These are phyloP conservation scores for Neogobius melanostomus DNA, from an alignment of 2,113 vertebrate species.

Conservation along the genomic window DNA sequence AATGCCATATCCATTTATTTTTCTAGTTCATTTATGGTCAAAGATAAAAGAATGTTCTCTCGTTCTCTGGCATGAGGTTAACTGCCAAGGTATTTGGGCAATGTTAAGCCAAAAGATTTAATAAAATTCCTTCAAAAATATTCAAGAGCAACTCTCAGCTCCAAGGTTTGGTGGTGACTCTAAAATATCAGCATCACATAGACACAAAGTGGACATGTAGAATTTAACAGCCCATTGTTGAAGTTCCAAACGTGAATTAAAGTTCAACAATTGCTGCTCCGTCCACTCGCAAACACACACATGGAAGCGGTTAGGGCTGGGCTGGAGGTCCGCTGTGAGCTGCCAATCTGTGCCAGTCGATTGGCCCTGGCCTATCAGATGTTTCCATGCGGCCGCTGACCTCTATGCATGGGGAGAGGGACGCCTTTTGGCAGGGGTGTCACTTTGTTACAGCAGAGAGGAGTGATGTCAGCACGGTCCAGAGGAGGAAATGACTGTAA, in stretches of 20 bases:
- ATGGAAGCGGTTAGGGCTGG: constrained; percentile 68
- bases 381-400: constrained; percentile 68
- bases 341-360: constrained; percentile 71
- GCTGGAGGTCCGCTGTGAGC: constrained; percentile 61
- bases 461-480: constrained; percentile 37
- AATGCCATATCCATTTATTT: background rate
- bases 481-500: constrained; percentile 6
- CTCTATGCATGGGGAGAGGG: constrained; percentile 41
- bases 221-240: constrained; percentile 34
- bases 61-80: constrained; percentile 20
- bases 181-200: constrained; percentile 1
- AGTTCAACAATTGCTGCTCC: constrained; percentile 50
- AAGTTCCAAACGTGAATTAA: constrained; percentile 40
- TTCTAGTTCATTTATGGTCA: background rate
- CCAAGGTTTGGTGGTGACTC: constrained; percentile 15
- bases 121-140: constrained; percentile 36
- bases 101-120: constrained; percentile 17
- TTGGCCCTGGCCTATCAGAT: constrained; percentile 62
- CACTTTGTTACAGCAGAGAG: constrained; percentile 21
- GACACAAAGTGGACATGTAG: constrained; percentile 14
- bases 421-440: constrained; percentile 11
- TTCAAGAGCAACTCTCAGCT: constrained; percentile 21
- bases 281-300: constrained; percentile 37
- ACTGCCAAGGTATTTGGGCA: constrained; percentile 44
- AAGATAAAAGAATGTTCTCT: constrained; percentile 32